Conservation (phyloP, 2,113 vertebrate genomes). For the Anseranas semipalmata region DNA sequence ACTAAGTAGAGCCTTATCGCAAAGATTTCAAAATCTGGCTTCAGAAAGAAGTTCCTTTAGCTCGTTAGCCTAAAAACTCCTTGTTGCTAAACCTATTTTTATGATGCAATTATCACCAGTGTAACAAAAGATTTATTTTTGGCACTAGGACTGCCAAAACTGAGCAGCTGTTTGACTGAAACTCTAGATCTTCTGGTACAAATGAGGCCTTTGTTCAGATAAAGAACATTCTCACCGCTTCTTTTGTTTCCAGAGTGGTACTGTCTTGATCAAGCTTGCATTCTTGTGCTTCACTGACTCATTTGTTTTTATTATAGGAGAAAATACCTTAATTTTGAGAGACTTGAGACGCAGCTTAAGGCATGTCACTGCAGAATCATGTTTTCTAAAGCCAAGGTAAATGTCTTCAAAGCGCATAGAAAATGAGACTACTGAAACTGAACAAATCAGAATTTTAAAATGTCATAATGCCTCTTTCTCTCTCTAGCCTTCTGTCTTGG, state of each 20-base stretch:
- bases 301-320: conserved; percentile 75
- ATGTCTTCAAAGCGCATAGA: not conserved
- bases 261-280: not conserved
- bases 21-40: not conserved
- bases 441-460: not conserved
- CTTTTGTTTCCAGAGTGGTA: not conserved
- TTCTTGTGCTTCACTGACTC: not conserved
- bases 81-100: not conserved
- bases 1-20: not conserved
- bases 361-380: conserved; percentile 91
- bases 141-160: not conserved
- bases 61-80: not conserved
- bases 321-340: conserved; percentile 85
- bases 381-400: conserved; percentile 96
- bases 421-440: not conserved
- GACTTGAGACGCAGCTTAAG: conserved; percentile 93
- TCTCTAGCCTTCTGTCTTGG: conserved; percentile 89
- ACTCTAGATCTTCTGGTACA: not conserved
- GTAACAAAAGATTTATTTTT: not conserved
- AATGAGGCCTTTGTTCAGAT: not conserved
- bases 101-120: not conserved
- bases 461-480: not conserved
- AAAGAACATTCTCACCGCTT: not conserved
- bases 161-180: conserved; percentile 18
- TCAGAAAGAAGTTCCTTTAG: not conserved